These are phyloP conservation scores for Xiphophorus hellerii DNA, from an alignment of 2,113 vertebrate species.

Conservation along the genomic window DNA sequence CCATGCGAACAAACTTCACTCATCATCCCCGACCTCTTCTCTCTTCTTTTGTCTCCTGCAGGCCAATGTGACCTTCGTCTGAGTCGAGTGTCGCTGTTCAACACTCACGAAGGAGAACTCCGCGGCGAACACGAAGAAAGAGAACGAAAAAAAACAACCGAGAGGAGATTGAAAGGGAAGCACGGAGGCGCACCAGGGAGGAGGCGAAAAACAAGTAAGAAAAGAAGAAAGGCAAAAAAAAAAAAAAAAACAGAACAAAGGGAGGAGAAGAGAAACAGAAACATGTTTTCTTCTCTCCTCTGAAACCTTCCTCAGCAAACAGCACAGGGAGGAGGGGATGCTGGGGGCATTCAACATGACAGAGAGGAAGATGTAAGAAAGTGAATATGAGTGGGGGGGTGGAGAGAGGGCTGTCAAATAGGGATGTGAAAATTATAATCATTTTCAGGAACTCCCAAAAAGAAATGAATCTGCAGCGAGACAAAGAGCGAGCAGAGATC, in stretches of 20 bases:
- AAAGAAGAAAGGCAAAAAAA: not conserved
- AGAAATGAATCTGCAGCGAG: constrained; percentile 49
- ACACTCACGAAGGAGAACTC: constrained; percentile 52
- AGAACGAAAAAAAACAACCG: constrained; percentile 2
- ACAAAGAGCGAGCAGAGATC: constrained; percentile 35
- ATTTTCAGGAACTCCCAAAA: constrained; percentile 56
- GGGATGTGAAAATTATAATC: constrained; percentile 61
- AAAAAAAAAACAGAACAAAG: constrained; percentile 47
- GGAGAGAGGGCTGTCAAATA: constrained; percentile 48
- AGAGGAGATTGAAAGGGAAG: constrained; percentile 41
- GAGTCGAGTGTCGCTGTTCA: constrained; percentile 50
- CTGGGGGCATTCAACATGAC: constrained; percentile 33
- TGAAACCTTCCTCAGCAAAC: constrained; percentile 30
- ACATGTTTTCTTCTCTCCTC: constrained; percentile 31
- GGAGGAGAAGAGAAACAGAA: constrained; percentile 52
- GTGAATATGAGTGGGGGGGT: constrained; percentile 16
- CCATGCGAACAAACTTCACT: constrained; percentile 15
- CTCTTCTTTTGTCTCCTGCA: constrained; percentile 43
- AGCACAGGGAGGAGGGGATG: not conserved
- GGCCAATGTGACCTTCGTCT: constrained; percentile 77
- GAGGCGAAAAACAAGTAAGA: constrained; percentile 71
- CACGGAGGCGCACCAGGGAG: constrained; percentile 43
- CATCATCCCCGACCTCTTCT: constrained; percentile 11
- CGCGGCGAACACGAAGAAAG: not conserved
- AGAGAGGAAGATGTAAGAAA: constrained; percentile 33